phyloP scores from a whole-genome alignment of 2,797 vertebrate species.

The Danio kyathit region DNA sequence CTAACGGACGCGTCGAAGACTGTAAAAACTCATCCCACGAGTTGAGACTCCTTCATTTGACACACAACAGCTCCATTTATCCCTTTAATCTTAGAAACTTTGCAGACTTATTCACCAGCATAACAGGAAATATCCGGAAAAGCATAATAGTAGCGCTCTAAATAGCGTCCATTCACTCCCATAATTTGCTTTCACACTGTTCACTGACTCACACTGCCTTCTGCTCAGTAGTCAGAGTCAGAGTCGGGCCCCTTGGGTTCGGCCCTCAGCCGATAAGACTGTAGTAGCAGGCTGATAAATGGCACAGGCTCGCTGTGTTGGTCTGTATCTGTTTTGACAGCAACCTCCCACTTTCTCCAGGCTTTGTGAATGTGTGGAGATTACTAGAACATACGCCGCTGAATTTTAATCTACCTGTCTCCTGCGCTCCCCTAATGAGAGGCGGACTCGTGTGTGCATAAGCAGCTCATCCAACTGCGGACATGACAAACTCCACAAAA shows the following conservation, averaged over 20 bases:
- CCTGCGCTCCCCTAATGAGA: constrained; percentile 17
- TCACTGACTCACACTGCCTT: constrained; percentile 26
- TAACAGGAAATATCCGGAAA: too few species aligned
- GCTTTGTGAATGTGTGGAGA: constrained; percentile 23
- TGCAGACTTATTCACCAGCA: too few species aligned
- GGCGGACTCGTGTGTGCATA: constrained; percentile 34
- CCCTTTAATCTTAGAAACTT: too few species aligned
- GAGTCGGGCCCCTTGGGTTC: constrained; percentile 33
- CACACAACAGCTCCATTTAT: too few species aligned
- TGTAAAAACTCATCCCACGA: too few species aligned
- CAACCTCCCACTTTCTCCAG: not conserved
- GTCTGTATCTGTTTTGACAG: constrained; percentile 42
- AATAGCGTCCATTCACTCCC: constrained; percentile 8
- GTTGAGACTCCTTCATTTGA: too few species aligned
- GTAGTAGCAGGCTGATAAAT: constrained; percentile 40
- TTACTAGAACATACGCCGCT: constrained; percentile 17
- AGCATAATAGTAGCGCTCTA: not conserved
- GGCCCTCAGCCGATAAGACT: constrained; percentile 30
- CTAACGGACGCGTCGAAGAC: too few species aligned
- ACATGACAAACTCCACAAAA: constrained; percentile 28
- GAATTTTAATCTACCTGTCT: constrained; percentile 50
- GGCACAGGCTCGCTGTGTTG: not conserved
- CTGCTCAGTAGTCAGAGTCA: not conserved
- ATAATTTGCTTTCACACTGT: constrained; percentile 3
- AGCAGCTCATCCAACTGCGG: not conserved